These are phyloP conservation scores for Dryobates pubescens DNA, from an alignment of 2,797 vertebrate genomes.

Conservation along the genomic window DNA sequence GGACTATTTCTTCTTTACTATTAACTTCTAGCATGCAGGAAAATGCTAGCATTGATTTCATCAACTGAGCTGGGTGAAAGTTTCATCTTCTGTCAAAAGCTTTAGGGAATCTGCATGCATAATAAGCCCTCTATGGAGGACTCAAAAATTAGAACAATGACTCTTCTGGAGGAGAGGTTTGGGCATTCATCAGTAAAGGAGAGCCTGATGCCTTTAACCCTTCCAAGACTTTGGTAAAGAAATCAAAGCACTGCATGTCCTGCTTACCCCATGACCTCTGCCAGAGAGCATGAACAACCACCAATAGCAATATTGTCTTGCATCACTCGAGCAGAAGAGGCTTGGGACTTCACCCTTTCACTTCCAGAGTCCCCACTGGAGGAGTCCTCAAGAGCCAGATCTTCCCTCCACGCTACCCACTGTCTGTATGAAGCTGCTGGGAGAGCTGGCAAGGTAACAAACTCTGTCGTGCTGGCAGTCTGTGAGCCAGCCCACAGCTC, in stretches of 20 bases:
- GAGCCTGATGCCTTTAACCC: background rate
- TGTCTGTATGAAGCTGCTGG: background rate
- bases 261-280: background rate
- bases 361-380: background rate
- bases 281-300: accelerated
- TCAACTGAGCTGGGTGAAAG: background rate
- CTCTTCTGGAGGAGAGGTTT: background rate
- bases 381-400: background rate
- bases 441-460: background rate
- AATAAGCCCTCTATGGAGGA: background rate
- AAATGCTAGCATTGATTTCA: background rate
- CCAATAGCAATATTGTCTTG: background rate
- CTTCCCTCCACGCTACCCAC: background rate
- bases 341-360: background rate
- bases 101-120: background rate
- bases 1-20: background rate
- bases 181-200: background rate
- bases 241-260: background rate
- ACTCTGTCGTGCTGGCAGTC: background rate
- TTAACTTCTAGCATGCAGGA: background rate
- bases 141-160: background rate
- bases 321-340: background rate
- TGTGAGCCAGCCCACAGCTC: conserved; percentile 32
- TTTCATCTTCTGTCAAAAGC: background rate
- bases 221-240: background rate